Base-by-base conservation (phyloP, 2,113 vertebrate genomes). In the Ciconia stormi region DNA sequence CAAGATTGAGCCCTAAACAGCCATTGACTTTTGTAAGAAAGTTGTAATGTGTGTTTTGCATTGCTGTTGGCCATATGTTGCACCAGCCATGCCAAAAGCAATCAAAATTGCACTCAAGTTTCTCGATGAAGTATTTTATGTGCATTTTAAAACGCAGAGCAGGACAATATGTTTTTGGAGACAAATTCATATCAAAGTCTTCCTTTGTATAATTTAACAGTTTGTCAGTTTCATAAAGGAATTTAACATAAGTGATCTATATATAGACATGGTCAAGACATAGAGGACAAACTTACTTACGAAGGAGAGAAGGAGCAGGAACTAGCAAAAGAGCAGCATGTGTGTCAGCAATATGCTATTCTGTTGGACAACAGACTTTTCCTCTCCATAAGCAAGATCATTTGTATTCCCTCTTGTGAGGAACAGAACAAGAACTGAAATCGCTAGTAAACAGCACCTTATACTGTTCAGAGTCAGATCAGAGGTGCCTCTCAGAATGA, bases 21-120 rank as follows among this genome's bases (percentile, higher is more conserved):
- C 70, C 80, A 95, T 11, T 50, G 80, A 93, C 65, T 95, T 88
- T 93, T 81, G n/a, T 30, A 90, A 91, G 82, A 94, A 95, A 90
- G 79, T 91, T 61, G 77, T 95, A 87, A 82, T 77, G 82, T 90
- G 82, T 93, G 61, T 62, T 89, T 92, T 91, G 92, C 76, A 36
- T 89, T 95, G 97, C 97, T 98, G 94, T 85, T 93, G 84, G 91
- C 97, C 97, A 97, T 93, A 97, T 98, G 95, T 94, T 97, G 82
- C 78, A 98, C 95, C 82, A 97, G 87, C 53, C 90, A 85, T 96
- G 93, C 93, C 97, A 98, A 96, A 96, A 94, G 95, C 90, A 97
- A 97, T 93, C 95, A 96, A 98, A 97, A 97, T 83, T 86, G 91
- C 93, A 97, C 92, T 97, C 95, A 49, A 93, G 91, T 85, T 97